phyloP scores from a whole-genome alignment of 2,888 invertebrate species.

The Leptinotarsa tumamoca region DNA sequence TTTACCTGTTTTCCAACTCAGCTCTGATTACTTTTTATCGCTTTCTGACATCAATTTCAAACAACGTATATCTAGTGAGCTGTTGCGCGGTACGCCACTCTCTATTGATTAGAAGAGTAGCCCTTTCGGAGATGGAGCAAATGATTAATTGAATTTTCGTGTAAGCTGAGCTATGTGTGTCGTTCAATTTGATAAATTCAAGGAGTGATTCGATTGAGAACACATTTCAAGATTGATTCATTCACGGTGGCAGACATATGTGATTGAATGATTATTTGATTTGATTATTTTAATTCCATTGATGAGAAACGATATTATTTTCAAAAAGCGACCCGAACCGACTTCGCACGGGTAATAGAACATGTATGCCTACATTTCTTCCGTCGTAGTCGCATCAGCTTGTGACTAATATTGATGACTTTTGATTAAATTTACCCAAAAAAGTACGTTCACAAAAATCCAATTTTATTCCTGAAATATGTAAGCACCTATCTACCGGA shows the following conservation, averaged over 20 bases:
- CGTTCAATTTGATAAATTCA: conserved; percentile 64
- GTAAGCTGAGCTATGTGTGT: conserved; percentile 61
- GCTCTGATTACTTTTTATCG: no score
- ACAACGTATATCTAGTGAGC: background rate
- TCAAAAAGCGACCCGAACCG: background rate
- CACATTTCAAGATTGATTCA: conserved; percentile 45
- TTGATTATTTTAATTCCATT: conserved; percentile 10
- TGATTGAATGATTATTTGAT: conserved; percentile 31
- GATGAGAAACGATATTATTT: background rate
- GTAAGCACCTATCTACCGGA: no score
- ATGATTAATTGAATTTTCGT: conserved; percentile 66
- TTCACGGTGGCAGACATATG: conserved; percentile 29
- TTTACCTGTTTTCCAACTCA: no score
- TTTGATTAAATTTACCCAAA: no score
- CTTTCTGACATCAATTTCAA: background rate
- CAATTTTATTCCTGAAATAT: no score
- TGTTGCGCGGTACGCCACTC: conserved; percentile 34
- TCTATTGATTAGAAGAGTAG: conserved; percentile 62
- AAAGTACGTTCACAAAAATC: no score
- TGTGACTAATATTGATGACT: no score
- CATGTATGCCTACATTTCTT: no score
- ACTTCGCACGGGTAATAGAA: no score
- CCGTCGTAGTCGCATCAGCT: no score
- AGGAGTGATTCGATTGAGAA: conserved; percentile 60
- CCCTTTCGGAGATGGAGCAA: conserved; percentile 62